Evolutionary conservation across 2,888 invertebrate genomes (phyloP).

Genomic region (Nemoura dubitans): DNA sequence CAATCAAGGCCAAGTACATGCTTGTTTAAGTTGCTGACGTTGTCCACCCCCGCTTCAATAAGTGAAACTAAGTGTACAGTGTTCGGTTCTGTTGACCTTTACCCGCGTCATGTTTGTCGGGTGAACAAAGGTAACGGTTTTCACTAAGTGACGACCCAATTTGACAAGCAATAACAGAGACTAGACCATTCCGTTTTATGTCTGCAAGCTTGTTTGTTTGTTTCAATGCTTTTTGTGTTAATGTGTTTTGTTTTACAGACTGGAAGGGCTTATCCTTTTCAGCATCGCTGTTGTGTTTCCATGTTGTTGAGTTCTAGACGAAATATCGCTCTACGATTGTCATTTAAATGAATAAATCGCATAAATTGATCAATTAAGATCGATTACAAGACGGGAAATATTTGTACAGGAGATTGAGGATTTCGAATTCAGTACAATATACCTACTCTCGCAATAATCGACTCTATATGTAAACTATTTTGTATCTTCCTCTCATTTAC

Average conservation of each 20-base stretch:
- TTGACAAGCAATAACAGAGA: not conserved
- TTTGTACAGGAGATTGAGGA: no score
- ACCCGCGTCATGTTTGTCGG: not conserved
- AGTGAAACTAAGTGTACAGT: not conserved
- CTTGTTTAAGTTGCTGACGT: not conserved
- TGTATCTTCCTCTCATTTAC: no score
- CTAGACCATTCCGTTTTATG: not conserved
- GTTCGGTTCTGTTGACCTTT: not conserved
- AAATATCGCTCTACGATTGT: no score
- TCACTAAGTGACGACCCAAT: not conserved
- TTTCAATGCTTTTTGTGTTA: not conserved
- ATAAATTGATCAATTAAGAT: no score
- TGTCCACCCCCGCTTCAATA: not conserved
- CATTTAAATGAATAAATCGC: no score
- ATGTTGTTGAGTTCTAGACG: no score
- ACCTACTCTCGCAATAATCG: no score
- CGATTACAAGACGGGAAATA: no score
- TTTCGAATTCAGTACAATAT: no score
- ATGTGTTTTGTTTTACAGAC: not conserved
- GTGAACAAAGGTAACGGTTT: not conserved
- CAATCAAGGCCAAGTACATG: no score
- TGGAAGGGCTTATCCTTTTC: not conserved
- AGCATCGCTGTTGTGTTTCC: no score
- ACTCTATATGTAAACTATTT: no score
- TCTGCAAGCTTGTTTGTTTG: not conserved